A percentile compares a stretch with the other conserved stretches of the same genome.
Conservation (phyloP, 2,888 invertebrate genomes). For the Orchesella flavescens region DNA sequence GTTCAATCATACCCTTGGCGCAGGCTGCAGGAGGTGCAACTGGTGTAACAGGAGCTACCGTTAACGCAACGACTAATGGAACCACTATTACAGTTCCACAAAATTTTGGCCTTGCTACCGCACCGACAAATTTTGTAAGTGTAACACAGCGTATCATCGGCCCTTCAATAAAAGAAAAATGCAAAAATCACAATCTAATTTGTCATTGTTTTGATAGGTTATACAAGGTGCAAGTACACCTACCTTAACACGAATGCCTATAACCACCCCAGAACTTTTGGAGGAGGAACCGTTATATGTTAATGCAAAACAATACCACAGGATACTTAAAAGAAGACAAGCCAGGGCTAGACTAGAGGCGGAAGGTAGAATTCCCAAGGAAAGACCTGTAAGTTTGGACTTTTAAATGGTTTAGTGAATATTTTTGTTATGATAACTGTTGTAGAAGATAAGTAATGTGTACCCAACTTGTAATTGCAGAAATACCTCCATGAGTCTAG, state of each 20-base stretch:
- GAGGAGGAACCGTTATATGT: conserved; percentile 98
- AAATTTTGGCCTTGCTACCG: conserved; percentile 78
- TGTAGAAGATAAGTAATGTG: too few relatives aligned
- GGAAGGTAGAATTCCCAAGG: conserved; percentile 95
- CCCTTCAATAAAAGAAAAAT: too few relatives aligned
- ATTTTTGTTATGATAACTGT: background rate
- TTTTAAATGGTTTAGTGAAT: conserved; percentile 6
- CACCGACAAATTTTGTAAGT: conserved; percentile 80
- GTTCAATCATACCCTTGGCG: conserved; percentile 83
- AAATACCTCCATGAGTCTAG: conserved; percentile 99
- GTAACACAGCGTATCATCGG: too few relatives aligned
- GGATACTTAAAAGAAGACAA: conserved; percentile 94
- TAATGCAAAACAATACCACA: conserved; percentile 97
- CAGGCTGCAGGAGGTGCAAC: conserved; percentile 74
- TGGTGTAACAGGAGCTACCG: conserved; percentile 72
- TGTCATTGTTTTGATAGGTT: conserved; percentile 75
- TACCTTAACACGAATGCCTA: conserved; percentile 76
- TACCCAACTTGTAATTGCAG: conserved; percentile 77
- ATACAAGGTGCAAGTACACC: conserved; percentile 76
- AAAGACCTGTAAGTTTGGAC: conserved; percentile 83
- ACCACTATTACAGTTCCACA: conserved; percentile 75
- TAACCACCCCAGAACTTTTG: conserved; percentile 79
- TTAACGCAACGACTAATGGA: conserved; percentile 73
- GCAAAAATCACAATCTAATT: conserved; percentile 35
- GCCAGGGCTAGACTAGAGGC: conserved; percentile 96